These are phyloP conservation scores for Andrena trimmerana DNA, from an alignment of 2,888 invertebrate species.

Conservation along the genomic window DNA sequence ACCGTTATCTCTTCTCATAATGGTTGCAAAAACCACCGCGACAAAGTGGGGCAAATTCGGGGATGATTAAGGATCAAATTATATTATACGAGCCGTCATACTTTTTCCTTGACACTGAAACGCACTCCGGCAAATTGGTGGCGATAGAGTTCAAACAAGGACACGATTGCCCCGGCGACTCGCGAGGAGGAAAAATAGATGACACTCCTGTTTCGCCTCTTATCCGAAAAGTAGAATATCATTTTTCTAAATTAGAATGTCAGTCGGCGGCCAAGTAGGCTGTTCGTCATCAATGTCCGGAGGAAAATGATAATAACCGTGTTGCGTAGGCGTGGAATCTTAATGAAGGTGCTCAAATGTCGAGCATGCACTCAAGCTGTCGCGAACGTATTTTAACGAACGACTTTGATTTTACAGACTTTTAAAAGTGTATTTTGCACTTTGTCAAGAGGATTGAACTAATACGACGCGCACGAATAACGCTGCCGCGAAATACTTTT, in stretches of 20 bases:
- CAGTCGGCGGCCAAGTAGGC: neutral
- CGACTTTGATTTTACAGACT: neutral
- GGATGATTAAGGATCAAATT: conserved; percentile 12
- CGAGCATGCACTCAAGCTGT: neutral
- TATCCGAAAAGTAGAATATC: neutral
- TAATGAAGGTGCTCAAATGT: neutral
- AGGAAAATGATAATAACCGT: neutral
- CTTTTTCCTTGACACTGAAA: conserved; percentile 18
- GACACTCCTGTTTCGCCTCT: neutral
- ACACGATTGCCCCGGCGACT: neutral
- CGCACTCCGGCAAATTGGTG: conserved; percentile 8
- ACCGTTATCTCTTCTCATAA: neutral
- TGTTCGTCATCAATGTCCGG: neutral
- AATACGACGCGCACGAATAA: neutral
- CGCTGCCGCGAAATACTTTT: neutral
- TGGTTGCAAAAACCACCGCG: neutral
- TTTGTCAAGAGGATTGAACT: neutral
- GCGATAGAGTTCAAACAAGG: neutral
- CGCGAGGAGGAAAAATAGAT: neutral
- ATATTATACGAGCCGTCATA: conserved; percentile 1
- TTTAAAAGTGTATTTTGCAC: neutral
- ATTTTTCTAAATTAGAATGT: conserved; percentile 1
- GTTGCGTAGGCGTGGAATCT: neutral
- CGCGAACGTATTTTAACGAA: neutral
- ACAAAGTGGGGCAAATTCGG: conserved; percentile 1